Evolutionary conservation across 1,140 invertebrate species (phyloP), one percentile per base, ranked within the genome.

Genomic region (Helicorthomorpha holstii): DNA sequence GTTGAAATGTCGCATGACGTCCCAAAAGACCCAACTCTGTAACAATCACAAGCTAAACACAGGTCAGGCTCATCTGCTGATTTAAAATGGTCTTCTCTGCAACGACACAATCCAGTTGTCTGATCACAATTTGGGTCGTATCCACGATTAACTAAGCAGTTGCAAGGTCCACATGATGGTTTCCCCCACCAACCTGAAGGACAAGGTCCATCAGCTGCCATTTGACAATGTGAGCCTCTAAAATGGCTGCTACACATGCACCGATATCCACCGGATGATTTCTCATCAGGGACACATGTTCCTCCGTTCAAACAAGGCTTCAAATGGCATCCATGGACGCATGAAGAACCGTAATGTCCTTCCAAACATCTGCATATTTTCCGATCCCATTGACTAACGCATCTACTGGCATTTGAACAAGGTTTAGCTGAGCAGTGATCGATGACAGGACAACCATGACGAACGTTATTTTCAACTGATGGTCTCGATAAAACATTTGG

Each of bases 161-260:
- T 76, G 64, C 95, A 98, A 0, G 92, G 91, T 0, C 91, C 92
- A 70, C 94, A 98, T 0, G 91, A 81, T 0, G 85, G 85, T 53
- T 82, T 81, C 0, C 90, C 89, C 82, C 88, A 94, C 90, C 92
- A 98, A 3, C 84, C 84, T 0, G 84, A 79, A 0, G 92, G 90
- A 64, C 93, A 97, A 0, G 81, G 80, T 57, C 83, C 78, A 25
- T 81, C 76, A 1, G 81, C 70, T 43, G 77, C 74, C 14, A 77
- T 68, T 62, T 93, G 81, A 62, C 89, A 93, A 49, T 91, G 88
- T 4, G 81, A 78, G 0, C 83, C 85, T 61, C 76, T 63, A 27
- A 51, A 38, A 49, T 73, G 66, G 0, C 71, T 64, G 24, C 75
- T 78, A 68, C 90, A 95, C 16, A 79, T 72, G 63, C 91, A 96